A percentile compares a stretch with the other conserved stretches of the same genome.
phyloP scores from a whole-genome alignment of 2,888 invertebrate species.

The Conops quadrifasciatus region DNA sequence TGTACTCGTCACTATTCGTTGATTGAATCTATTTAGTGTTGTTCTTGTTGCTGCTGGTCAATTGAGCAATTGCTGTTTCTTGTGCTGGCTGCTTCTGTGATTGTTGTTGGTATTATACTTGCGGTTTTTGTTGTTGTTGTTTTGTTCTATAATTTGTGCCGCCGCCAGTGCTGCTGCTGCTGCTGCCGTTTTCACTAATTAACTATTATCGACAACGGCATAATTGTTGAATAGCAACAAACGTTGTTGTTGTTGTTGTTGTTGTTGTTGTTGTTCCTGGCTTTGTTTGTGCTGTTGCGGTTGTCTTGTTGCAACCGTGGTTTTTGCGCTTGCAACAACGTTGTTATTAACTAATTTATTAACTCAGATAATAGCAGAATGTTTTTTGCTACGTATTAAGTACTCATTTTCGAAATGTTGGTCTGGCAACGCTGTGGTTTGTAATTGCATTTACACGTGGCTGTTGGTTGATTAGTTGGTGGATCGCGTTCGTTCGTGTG shows the following conservation, averaged over 20 bases:
- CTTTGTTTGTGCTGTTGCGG: background rate
- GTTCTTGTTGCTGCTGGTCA: background rate
- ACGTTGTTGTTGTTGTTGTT: background rate
- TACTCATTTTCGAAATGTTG: background rate
- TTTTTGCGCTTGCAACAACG: background rate
- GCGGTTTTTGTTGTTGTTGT: background rate
- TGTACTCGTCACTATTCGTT: background rate
- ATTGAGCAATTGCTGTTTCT: background rate
- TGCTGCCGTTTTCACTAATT: background rate
- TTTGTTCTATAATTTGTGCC: background rate
- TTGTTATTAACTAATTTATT: slow-evolving; percentile 13
- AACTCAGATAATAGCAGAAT: background rate
- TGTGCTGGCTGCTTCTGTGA: background rate
- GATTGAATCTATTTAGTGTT: background rate
- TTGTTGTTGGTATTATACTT: background rate
- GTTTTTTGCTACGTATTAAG: background rate
- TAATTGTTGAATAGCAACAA: background rate
- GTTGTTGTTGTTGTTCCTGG: background rate
- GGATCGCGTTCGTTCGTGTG: too few species aligned
- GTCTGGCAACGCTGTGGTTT: background rate
- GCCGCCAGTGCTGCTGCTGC: background rate
- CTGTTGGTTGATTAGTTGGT: background rate
- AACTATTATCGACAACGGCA: background rate
- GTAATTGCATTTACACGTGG: background rate
- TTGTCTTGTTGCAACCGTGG: background rate